Evolutionary conservation across 2,113 vertebrate species (phyloP).

Genomic region (Aramus guarauna): DNA sequence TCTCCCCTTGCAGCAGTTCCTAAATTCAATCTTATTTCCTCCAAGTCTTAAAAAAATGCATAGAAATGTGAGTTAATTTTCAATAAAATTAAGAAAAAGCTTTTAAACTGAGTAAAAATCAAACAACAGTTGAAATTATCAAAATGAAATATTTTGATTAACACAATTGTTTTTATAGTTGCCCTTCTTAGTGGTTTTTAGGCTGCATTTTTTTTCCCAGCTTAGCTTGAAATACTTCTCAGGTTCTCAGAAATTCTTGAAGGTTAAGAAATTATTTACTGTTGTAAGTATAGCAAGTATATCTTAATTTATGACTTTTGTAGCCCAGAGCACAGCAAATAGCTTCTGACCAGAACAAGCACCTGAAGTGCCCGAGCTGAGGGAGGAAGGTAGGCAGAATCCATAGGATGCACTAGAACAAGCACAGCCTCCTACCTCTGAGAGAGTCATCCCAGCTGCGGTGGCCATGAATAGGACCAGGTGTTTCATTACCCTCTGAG

Average conservation of each 20-base stretch:
- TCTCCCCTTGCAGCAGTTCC: background rate
- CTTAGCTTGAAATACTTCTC: background rate
- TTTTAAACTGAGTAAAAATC: background rate
- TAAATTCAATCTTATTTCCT: background rate
- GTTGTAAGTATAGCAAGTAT: background rate
- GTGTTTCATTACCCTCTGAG: background rate
- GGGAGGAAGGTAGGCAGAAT: background rate
- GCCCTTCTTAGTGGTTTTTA: background rate
- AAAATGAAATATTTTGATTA: background rate
- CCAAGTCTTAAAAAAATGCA: background rate
- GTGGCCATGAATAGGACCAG: background rate
- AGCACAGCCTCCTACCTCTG: background rate
- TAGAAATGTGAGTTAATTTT: background rate
- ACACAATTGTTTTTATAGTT: background rate
- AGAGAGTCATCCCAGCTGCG: rapidly evolving
- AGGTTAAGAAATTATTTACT: background rate
- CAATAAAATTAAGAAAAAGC: background rate
- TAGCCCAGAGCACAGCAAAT: background rate
- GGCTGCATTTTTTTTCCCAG: background rate
- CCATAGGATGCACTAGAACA: background rate
- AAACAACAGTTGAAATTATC: background rate
- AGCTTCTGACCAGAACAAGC: background rate
- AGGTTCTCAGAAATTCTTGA: background rate
- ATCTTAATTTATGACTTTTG: background rate
- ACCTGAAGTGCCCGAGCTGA: background rate